phyloP scores from a whole-genome alignment of 2,888 invertebrate species.

The Apodemia mormo region DNA sequence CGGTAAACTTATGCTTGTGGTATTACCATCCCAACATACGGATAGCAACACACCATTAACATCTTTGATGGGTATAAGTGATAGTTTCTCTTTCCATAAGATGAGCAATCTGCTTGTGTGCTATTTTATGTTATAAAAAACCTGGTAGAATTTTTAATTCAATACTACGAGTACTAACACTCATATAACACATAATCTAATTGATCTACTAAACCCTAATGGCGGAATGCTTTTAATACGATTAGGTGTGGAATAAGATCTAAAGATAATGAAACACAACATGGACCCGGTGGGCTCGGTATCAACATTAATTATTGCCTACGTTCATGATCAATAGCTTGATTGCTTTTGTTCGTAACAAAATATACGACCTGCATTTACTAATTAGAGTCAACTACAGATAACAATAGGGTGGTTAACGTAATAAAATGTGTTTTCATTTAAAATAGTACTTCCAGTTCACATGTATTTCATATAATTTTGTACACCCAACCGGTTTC shows the following conservation, averaged over 20 bases:
- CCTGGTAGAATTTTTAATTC: too few relatives aligned
- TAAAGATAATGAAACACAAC: constrained; percentile 37
- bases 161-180: too few relatives aligned
- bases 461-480: too few relatives aligned
- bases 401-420: constrained; percentile 4
- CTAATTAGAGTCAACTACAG: constrained; percentile 17
- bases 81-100: too few relatives aligned
- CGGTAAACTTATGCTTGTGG: too few relatives aligned
- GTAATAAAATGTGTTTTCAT: constrained; percentile 1
- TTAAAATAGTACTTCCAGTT: not conserved
- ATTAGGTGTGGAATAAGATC: constrained; percentile 38
- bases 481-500: too few relatives aligned
- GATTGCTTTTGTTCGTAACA: constrained; percentile 23
- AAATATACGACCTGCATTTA: constrained; percentile 19
- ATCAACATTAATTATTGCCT: constrained; percentile 33
- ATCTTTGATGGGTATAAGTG: too few relatives aligned
- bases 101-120: too few relatives aligned
- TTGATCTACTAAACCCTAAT: constrained; percentile 28
- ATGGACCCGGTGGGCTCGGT: constrained; percentile 32
- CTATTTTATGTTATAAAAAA: too few relatives aligned
- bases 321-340: constrained; percentile 23
- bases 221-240: constrained; percentile 41
- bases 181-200: constrained; percentile 4
- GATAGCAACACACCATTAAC: too few relatives aligned
- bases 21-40: too few relatives aligned